Conservation (phyloP, 2,888 invertebrate species). For the Pristionchus japonicus region DNA sequence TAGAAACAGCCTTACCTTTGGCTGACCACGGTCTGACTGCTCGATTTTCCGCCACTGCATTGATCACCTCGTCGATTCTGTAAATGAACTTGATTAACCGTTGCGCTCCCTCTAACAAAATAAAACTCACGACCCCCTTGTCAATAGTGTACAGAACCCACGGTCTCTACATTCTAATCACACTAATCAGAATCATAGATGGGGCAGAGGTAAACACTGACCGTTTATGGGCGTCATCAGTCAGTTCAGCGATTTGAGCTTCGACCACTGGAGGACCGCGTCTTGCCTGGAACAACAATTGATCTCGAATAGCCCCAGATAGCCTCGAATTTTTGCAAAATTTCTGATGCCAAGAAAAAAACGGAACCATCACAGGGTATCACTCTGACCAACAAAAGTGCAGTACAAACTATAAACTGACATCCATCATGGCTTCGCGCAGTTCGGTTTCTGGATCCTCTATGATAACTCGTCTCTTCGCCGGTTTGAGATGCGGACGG, state of each 20-base stretch:
- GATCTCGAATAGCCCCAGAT: background rate
- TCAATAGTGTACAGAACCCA: too few relatives aligned
- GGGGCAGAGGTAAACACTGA: too few relatives aligned
- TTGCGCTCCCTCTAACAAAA: too few relatives aligned
- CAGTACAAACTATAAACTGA: background rate
- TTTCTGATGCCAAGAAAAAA: too few relatives aligned
- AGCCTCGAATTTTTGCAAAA: background rate
- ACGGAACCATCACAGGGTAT: too few relatives aligned
- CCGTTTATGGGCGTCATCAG: conserved; percentile 50
- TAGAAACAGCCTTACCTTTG: too few relatives aligned
- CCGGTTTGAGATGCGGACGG: conserved; percentile 64
- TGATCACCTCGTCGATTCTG: conserved; percentile 63
- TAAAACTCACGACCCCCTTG: too few relatives aligned
- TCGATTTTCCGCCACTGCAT: conserved; percentile 54
- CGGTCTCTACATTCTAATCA: too few relatives aligned
- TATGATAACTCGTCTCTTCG: conserved; percentile 42
- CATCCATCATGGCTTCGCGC: conserved; percentile 27
- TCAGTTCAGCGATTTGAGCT: background rate
- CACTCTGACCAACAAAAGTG: background rate
- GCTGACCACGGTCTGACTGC: conserved; percentile 35
- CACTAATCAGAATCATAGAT: too few relatives aligned
- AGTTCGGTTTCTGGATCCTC: background rate
- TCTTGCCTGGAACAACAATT: background rate
- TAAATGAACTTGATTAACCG: background rate
- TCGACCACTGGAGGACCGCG: conserved; percentile 37